Evolutionary conservation across 2,888 invertebrate genomes (phyloP), one percentile per base, ranked within the genome.

Genomic region (Eurois occulta): DNA sequence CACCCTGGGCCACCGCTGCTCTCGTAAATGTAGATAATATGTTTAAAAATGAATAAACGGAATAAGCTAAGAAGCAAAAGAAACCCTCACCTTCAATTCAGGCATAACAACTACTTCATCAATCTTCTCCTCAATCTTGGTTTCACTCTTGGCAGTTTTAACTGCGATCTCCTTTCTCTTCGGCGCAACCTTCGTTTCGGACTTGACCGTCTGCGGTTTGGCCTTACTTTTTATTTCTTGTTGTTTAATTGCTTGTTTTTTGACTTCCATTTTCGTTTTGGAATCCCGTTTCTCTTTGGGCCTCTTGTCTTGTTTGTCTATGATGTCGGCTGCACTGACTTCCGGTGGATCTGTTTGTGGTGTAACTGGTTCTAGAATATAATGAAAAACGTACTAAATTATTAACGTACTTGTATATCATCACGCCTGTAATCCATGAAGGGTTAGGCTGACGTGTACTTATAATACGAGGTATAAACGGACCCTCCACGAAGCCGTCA

Each of bases 251-350:
- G 75, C 62, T 0, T 86, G 75, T 69, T 92, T 91, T 58, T 91
- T 90, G 8, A 83, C 46, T 0, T 88, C 89, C 41, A 81, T 55
- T 71, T 89, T 85, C 0, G 85, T 46, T 70, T 86, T 88, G 3
- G 83, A 80, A 21, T 93, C 93, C 41, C 90, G 87, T 52, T 91
- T 93, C 24, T 94, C 94, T 72, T 89, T 92, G 11, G 90, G 89
- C 70, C 89, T 79, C 52, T 84, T 71, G 1, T 71, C 77, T 83
- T 84, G 71, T 77, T 85, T 73, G 81, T 82, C 82, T 90, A 90
- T 3, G 91, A 91, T 13, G 46, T 95, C 95, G 0, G 95, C 94
- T 16, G 95, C 95, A 71, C 94, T 94, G 3, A 95, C 96, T 84
- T 95, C 96, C 0, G 95, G 95, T 0, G 95, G 93, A 3, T 95